phyloP scores from a whole-genome alignment of 2,888 invertebrate species.

The Meliscaeva auricollis region DNA sequence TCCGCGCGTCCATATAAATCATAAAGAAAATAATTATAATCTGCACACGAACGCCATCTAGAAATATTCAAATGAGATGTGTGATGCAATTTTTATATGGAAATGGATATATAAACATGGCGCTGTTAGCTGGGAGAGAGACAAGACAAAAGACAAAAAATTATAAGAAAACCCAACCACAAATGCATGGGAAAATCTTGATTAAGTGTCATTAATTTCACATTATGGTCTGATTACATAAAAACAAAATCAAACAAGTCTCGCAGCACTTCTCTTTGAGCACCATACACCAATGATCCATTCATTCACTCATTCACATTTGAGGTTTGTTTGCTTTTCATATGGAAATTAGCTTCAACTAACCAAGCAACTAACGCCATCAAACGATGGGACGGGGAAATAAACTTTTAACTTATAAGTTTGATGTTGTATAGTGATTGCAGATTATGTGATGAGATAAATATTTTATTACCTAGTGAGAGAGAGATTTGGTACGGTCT shows the following conservation, averaged over 20 bases:
- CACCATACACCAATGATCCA: neutral
- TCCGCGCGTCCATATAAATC: slow-evolving; percentile 34
- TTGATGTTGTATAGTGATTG: slow-evolving; percentile 23
- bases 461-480: slow-evolving; percentile 12
- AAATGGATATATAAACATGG: neutral
- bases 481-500: neutral
- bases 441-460: slow-evolving; percentile 29
- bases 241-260: slow-evolving; percentile 59
- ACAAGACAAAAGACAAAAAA: slow-evolving; percentile 27
- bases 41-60: slow-evolving; percentile 34
- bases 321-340: slow-evolving; percentile 26
- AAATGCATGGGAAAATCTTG: slow-evolving; percentile 50
- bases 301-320: neutral
- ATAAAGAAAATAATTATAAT: slow-evolving; percentile 25
- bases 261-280: slow-evolving; percentile 25
- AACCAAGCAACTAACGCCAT: neutral
- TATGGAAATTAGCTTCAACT: slow-evolving; percentile 43
- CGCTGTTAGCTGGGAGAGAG: neutral
- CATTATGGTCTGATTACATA: slow-evolving; percentile 70
- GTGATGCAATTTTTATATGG: slow-evolving; percentile 21
- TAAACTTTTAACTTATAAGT: slow-evolving; percentile 23
- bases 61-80: slow-evolving; percentile 34
- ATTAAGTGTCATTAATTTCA: slow-evolving; percentile 65
- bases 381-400: slow-evolving; percentile 22
- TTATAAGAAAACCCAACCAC: slow-evolving; percentile 15